Evolutionary conservation across 2,888 invertebrate genomes (phyloP).

Genomic region (Synergus umbraculus): DNA sequence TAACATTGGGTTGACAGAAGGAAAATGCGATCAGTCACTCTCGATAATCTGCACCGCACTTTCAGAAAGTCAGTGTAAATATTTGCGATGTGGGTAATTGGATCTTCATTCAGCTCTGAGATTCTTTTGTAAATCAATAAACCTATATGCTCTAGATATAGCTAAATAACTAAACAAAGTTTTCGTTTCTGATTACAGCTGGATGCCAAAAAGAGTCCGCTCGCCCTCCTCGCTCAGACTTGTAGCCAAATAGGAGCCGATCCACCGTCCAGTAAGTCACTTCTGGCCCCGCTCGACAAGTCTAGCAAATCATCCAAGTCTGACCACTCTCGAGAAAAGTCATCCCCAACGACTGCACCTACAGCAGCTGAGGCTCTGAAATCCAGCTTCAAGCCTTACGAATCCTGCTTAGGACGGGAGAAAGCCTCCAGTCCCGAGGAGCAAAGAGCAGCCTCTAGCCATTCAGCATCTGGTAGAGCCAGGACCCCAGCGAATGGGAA

Average conservation of each 20-base stretch:
- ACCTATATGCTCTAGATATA: too few relatives aligned
- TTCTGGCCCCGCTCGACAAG: slow-evolving; percentile 87
- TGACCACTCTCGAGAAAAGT: slow-evolving; percentile 82
- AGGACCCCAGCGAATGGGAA: slow-evolving; percentile 67
- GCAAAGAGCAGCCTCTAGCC: slow-evolving; percentile 77
- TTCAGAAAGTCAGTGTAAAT: not conserved
- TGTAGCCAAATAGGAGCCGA: slow-evolving; percentile 98
- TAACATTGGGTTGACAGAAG: slow-evolving; percentile 7
- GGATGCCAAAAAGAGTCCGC: slow-evolving; percentile 97
- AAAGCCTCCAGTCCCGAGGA: slow-evolving; percentile 84
- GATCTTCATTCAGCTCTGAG: not conserved
- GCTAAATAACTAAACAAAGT: too few relatives aligned
- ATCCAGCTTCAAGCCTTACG: slow-evolving; percentile 88
- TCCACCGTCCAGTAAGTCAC: slow-evolving; percentile 87
- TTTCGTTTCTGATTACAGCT: slow-evolving; percentile 82
- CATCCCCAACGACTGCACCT: slow-evolving; percentile 67
- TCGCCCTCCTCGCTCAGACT: slow-evolving; percentile 96
- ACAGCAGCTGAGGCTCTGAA: slow-evolving; percentile 77
- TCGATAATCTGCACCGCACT: not conserved
- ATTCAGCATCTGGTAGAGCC: slow-evolving; percentile 71
- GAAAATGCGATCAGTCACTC: slow-evolving; percentile 24
- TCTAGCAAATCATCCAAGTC: slow-evolving; percentile 78
- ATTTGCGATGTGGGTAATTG: not conserved
- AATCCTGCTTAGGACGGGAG: slow-evolving; percentile 83
- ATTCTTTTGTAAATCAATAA: not conserved